Evolutionary conservation across 2,888 invertebrate species (phyloP).

Genomic region (Athalia circularis): DNA sequence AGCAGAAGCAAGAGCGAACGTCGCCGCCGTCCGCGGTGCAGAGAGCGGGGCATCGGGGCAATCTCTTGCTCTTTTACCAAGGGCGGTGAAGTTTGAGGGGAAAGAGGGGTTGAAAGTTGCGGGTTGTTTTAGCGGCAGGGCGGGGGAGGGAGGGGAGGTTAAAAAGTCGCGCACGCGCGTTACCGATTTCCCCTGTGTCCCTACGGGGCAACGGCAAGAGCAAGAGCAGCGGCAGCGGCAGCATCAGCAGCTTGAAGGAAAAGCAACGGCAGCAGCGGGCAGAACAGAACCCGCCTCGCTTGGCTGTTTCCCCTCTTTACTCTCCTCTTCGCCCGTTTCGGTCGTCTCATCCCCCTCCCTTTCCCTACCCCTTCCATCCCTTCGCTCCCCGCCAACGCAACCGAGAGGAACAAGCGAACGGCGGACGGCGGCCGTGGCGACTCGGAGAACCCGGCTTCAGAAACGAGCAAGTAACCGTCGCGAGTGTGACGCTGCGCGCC

Average conservation of each 20-base stretch:
- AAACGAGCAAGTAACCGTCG: conserved; percentile 42
- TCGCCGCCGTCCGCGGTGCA: conserved; percentile 24
- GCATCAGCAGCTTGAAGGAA: neutral
- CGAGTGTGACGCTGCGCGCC: conserved; percentile 54
- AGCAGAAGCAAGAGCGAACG: conserved; percentile 48
- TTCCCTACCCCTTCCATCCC: neutral
- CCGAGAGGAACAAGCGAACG: conserved; percentile 46
- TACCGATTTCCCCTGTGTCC: too few species aligned
- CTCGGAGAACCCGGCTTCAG: conserved; percentile 44
- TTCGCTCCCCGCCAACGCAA: conserved; percentile 38
- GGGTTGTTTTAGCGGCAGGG: conserved; percentile 49
- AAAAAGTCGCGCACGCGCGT: too few species aligned
- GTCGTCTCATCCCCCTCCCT: neutral
- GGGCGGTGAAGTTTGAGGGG: conserved; percentile 4
- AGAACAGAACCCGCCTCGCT: neutral
- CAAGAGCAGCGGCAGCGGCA: too few species aligned
- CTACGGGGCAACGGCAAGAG: too few species aligned
- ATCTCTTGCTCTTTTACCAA: conserved; percentile 16
- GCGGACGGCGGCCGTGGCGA: conserved; percentile 27
- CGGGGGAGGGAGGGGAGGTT: too few species aligned
- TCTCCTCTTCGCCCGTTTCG: neutral
- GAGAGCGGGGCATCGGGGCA: conserved; percentile 14
- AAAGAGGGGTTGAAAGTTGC: conserved; percentile 41
- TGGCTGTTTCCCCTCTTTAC: conserved; percentile 1
- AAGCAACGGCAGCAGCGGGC: too few species aligned